phyloP scores from a whole-genome alignment of 2,113 vertebrate genomes.

The Ivindomyrus marchei region DNA sequence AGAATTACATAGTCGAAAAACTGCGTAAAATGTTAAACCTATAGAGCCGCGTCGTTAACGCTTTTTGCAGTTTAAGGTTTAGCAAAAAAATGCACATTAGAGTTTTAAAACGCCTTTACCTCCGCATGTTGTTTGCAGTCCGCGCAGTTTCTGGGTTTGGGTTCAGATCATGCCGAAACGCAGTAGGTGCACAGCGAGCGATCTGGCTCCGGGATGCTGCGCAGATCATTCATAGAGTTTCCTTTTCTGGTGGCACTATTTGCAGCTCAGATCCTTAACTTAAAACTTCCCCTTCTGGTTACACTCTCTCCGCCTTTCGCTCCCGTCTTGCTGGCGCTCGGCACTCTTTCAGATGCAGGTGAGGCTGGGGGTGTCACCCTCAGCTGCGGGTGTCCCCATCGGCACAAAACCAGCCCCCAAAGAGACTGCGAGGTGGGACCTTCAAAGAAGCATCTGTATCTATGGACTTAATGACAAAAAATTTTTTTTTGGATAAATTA shows the following conservation, averaged over 20 bases:
- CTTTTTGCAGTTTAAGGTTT: not conserved
- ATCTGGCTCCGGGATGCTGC: not conserved
- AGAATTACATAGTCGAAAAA: not conserved
- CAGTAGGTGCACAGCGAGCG: not conserved
- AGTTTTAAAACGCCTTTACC: not conserved
- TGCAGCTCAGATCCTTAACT: not conserved
- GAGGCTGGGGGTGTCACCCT: not conserved
- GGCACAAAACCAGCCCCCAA: not conserved
- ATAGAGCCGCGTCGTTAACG: not conserved
- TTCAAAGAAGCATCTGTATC: not conserved
- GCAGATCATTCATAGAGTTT: not conserved
- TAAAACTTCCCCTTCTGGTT: not conserved
- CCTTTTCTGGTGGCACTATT: not conserved
- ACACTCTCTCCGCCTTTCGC: not conserved
- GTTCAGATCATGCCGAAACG: not conserved
- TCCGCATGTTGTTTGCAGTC: not conserved
- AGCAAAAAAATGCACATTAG: not conserved
- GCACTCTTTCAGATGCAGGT: not conserved
- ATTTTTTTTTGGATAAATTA: not conserved
- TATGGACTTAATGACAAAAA: not conserved
- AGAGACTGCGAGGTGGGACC: not conserved
- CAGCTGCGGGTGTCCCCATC: not conserved
- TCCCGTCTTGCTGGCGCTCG: not conserved
- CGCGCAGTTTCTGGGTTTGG: not conserved
- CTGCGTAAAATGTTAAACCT: not conserved